Base-by-base conservation (phyloP, 2,113 vertebrate genomes). In the Apaloderma vittatum region DNA sequence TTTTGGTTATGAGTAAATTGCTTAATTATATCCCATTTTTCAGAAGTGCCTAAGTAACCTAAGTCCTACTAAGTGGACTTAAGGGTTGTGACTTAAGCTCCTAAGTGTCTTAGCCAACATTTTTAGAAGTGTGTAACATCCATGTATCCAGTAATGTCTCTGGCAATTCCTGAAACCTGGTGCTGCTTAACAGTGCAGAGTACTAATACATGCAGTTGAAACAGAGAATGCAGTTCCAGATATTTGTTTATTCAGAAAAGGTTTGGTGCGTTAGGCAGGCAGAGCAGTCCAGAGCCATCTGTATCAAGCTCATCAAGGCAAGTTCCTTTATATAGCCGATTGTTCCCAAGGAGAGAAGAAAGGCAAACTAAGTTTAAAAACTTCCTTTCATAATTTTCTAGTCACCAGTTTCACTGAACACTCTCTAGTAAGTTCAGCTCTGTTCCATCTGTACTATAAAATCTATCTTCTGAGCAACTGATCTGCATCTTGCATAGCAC, bases 31-130 rank as follows among this genome's bases (percentile, higher is more conserved):
- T 94, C 79, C 49, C 37, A 75, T 90, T 94, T 97, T 96, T 79
- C 66, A 88, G 66, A 95, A 79, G 49, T 63, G 62, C 66, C 61
- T 86, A 83, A 79, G 90, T 81, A 93, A 66, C 84, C 72, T 74
- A 87, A 95, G 87, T 85, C 95, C 77, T 94, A 12, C 84, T 94
- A 96, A 93, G 27, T 72, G 72, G 76, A 93, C 89, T 97, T 96
- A 93, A 88, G 68, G 40, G 63, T 83, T 95, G 80, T 52, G n/a
- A 96, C 29, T 78, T 94, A 94, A 94, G 84, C 80, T 94, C n/a
- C 12, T 91, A 95, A 96, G 79, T 97, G 68, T 66, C 88, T 95
- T 96, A 94, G 45, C 15, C 61, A 93, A 79, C 95, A 85, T 95
- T 91, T 96, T 97, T 96, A 97, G 94, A 85, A 77, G 77, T 80